These are phyloP conservation scores for Hypotaenidia okinawae DNA, from an alignment of 2,797 vertebrate species.

Conservation along the genomic window DNA sequence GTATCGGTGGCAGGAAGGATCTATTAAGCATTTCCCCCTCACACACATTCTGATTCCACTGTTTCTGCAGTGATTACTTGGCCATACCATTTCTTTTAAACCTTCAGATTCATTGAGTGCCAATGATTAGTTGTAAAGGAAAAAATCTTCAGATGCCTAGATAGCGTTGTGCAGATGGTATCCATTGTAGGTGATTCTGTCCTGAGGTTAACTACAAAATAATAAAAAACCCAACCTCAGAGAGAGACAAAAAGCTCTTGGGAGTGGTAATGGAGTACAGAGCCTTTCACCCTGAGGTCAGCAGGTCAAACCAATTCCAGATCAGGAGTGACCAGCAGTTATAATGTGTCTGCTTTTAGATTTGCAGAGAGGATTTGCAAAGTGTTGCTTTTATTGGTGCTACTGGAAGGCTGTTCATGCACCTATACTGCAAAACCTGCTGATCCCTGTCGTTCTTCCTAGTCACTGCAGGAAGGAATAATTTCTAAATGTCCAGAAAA, in stretches of 20 bases:
- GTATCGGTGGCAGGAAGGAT: not conserved
- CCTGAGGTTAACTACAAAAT: constrained; percentile 57
- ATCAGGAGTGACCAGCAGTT: constrained; percentile 31
- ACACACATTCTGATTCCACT: not conserved
- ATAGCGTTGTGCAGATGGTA: constrained; percentile 61
- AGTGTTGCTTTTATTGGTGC: constrained; percentile 19
- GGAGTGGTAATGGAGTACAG: constrained; percentile 52
- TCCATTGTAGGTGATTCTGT: constrained; percentile 45
- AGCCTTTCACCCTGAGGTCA: constrained; percentile 67
- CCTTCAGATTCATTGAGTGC: constrained; percentile 58
- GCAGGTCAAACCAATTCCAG: constrained; percentile 61
- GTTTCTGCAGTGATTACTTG: not conserved
- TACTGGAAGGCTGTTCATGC: not conserved
- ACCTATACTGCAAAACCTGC: not conserved
- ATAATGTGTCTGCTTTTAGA: not conserved
- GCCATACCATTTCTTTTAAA: constrained; percentile 30
- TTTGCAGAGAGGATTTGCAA: not conserved
- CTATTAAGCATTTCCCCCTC: not conserved
- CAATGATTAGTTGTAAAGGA: constrained; percentile 50
- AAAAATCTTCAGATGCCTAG: constrained; percentile 27
- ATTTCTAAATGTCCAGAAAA: not conserved
- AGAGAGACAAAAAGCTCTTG: constrained; percentile 22
- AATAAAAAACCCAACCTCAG: constrained; percentile 33
- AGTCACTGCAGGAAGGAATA: not conserved
- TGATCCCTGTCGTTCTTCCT: not conserved